Base-by-base conservation (phyloP, 1,140 invertebrate species). In the Drosophila dunni region DNA sequence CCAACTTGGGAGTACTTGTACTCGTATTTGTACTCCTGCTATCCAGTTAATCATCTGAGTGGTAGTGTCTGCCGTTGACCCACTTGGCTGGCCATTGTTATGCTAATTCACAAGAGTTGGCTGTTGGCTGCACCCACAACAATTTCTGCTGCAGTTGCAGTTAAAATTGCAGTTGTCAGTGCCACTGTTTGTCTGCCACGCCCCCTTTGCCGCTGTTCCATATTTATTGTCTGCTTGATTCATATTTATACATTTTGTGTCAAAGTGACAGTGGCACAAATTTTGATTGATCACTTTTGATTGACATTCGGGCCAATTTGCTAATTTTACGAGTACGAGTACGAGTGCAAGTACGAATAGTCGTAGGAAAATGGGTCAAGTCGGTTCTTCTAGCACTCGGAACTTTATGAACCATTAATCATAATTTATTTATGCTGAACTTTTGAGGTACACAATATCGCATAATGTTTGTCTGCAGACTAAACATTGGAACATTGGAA, bases 271-370 rank as follows among this genome's bases (percentile, higher is more conserved):
- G 76, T 83, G 83, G 79, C 81, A 85, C 48, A 85, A 86, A 86
- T 88, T 88, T 86, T 86, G 82, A 86, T 86, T 86, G 82, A 86
- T 86, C 76, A 83, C 83, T 67, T 70, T 72, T 88, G 84, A 86
- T 86, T 86, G 82, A 86, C 82, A 86, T 83, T 88, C 84, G 82
- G 82, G 83, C 83, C 83, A 82, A 86, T 88, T 86, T 79, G 83
- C 82, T 86, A 86, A 86, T 83, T 83, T 86, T 88, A 77, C 40
- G 24, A 29, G 50, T 51, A 34, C 86, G 24, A 29, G 24, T 3
- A 71, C 78, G 68, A 86, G 62, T 76, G 51, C 38, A 13, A 44
- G 29, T 56, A 13, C 29, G 0, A 13, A 34, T 29, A 33, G 15
- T n/a, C 1, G 7, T n/a, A 29, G 15, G 44, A 15, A 64, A 64